Evolutionary conservation across 2,113 vertebrate genomes (phyloP).

Genomic region (Ptychochromis oligacanthus): DNA sequence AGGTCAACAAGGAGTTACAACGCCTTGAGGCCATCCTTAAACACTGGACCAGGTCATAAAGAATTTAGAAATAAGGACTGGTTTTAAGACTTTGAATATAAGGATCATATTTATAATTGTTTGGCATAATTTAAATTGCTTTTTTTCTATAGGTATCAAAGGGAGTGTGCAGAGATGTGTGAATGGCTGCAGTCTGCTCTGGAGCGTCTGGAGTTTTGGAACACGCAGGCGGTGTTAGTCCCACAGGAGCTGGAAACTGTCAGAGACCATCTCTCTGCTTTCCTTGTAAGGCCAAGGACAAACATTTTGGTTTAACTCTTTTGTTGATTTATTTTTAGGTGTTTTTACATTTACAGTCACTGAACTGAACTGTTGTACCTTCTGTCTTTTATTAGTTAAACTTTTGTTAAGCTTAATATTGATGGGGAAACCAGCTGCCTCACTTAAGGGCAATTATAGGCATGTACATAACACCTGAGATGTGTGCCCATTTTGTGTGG

Average conservation of each 20-base stretch:
- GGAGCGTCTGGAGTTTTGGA: constrained; percentile 94
- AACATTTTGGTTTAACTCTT: not conserved
- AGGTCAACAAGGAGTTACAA: constrained; percentile 90
- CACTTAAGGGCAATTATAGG: not conserved
- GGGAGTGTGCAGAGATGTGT: constrained; percentile 85
- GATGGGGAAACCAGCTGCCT: not conserved
- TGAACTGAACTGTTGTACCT: no score
- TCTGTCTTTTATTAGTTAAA: no score
- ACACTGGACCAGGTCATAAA: constrained; percentile 92
- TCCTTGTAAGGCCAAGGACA: constrained; percentile 84
- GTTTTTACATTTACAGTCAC: no score
- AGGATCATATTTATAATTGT: fast-evolving
- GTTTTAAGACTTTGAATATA: not conserved
- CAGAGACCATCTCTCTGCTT: constrained; percentile 91
- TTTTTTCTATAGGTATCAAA: constrained; percentile 85
- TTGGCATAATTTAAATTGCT: not conserved
- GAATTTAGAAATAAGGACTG: not conserved
- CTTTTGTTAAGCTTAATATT: no score
- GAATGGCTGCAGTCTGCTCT: constrained; percentile 91
- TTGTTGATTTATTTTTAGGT: no score
- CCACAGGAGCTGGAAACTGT: constrained; percentile 94
- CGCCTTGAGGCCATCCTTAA: constrained; percentile 91
- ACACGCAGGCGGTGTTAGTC: constrained; percentile 90
- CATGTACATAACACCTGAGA: not conserved
- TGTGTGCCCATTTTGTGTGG: no score